Percentiles rank a stretch among this genome's conserved stretches.
Conservation (phyloP, 1,140 invertebrate species). For the Laupala kohalensis region DNA sequence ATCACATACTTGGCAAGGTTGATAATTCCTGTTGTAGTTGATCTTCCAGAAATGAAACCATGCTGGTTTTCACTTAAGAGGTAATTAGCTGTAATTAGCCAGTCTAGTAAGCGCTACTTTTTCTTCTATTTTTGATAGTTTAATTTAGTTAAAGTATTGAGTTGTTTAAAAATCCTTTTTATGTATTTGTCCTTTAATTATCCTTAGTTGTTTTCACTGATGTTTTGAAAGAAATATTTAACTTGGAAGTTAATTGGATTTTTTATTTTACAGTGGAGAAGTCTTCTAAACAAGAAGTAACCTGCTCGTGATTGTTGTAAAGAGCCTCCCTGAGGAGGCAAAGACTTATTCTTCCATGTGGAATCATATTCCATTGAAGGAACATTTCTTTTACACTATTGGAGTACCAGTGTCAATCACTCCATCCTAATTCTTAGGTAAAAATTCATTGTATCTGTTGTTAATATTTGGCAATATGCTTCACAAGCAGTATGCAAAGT, state of each 20-base stretch:
- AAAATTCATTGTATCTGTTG: not conserved
- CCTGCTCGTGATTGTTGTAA: not conserved
- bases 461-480: not conserved
- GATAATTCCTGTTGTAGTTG: not conserved
- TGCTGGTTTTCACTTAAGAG: too few species aligned
- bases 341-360: not conserved
- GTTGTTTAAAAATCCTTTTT: not conserved
- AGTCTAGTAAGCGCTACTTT: too few species aligned
- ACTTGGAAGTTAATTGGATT: not conserved
- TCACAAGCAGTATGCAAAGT: not conserved
- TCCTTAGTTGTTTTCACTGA: not conserved
- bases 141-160: not conserved
- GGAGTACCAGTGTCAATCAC: too few species aligned
- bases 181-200: not conserved
- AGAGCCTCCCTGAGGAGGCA: not conserved
- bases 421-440: not conserved
- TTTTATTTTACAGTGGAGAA: not conserved
- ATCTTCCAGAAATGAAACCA: not conserved
- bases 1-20: not conserved
- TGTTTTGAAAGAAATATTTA: not conserved
- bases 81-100: too few species aligned
- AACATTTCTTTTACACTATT: not conserved
- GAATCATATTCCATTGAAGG: too few species aligned
- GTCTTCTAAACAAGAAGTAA: not conserved
- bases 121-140: not conserved